These are phyloP conservation scores for Gastrophysa polygoni DNA, from an alignment of 2,888 invertebrate genomes.

Conservation along the genomic window DNA sequence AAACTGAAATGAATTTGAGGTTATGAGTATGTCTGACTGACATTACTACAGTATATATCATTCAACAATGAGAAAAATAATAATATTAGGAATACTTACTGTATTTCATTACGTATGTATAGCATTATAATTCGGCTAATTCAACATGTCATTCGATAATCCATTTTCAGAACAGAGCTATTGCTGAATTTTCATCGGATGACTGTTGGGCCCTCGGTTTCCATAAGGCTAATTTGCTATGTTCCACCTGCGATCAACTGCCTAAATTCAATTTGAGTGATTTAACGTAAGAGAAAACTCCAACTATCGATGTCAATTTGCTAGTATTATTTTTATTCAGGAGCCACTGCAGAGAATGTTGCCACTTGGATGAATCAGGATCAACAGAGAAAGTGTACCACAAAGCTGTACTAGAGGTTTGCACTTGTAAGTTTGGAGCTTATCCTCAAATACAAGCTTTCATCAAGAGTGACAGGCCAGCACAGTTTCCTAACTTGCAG, in stretches of 20 bases:
- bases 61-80: too few relatives aligned
- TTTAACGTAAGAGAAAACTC: background rate
- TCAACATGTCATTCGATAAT: background rate
- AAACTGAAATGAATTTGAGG: too few relatives aligned
- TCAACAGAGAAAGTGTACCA: conserved; percentile 78
- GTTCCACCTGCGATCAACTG: conserved; percentile 87
- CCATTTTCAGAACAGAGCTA: conserved; percentile 24
- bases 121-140: too few relatives aligned
- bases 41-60: too few relatives aligned
- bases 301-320: background rate
- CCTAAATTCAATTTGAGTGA: conserved; percentile 71
- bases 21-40: too few relatives aligned
- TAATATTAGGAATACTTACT: too few relatives aligned
- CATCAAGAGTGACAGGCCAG: conserved; percentile 89
- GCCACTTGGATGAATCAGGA: conserved; percentile 74
- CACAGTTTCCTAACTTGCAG: conserved; percentile 88
- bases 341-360: conserved; percentile 78
- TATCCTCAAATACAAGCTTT: conserved; percentile 99
- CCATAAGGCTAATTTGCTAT: conserved; percentile 82
- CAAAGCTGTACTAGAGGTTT: conserved; percentile 92
- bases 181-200: conserved; percentile 67
- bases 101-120: too few relatives aligned
- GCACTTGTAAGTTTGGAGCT: conserved; percentile 97
- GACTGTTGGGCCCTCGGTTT: conserved; percentile 88
- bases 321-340: conserved; percentile 48